Evolutionary conservation across 2,888 invertebrate species (phyloP).

Genomic region (Strigamia transsilvanica): DNA sequence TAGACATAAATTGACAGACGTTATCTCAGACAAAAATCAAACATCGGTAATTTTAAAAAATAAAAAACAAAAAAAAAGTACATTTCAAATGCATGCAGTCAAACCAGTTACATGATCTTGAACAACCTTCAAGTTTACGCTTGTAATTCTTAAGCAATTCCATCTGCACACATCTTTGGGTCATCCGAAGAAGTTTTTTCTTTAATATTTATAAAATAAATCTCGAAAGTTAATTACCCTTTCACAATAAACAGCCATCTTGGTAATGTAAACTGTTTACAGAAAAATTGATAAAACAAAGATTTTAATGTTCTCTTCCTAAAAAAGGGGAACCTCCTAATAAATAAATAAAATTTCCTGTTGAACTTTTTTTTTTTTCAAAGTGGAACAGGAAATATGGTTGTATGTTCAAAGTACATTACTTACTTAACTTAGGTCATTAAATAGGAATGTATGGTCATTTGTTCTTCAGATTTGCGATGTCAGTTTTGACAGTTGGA

Average conservation of each 20-base stretch:
- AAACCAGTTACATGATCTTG: background rate
- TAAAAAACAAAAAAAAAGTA: background rate
- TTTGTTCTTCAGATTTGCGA: background rate
- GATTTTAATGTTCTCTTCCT: constrained; percentile 1
- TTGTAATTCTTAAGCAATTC: background rate
- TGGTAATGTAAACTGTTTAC: constrained; percentile 11
- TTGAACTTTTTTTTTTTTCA: no score
- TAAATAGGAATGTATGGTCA: background rate
- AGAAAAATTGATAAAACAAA: constrained; percentile 1
- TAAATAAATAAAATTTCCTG: background rate
- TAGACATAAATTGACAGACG: background rate
- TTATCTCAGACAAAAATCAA: constrained; percentile 1
- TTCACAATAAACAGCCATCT: background rate
- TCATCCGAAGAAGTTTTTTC: background rate
- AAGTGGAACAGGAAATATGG: background rate
- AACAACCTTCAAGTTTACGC: background rate
- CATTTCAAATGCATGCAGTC: background rate
- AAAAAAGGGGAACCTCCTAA: background rate
- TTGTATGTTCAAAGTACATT: background rate
- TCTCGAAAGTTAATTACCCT: background rate
- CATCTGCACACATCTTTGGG: background rate
- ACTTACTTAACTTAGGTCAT: background rate
- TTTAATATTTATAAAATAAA: background rate
- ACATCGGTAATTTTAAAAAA: background rate
- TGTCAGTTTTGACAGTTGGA: background rate